These are phyloP conservation scores for Bufotes viridis DNA, from an alignment of 2,797 vertebrate species.

Conservation along the genomic window DNA sequence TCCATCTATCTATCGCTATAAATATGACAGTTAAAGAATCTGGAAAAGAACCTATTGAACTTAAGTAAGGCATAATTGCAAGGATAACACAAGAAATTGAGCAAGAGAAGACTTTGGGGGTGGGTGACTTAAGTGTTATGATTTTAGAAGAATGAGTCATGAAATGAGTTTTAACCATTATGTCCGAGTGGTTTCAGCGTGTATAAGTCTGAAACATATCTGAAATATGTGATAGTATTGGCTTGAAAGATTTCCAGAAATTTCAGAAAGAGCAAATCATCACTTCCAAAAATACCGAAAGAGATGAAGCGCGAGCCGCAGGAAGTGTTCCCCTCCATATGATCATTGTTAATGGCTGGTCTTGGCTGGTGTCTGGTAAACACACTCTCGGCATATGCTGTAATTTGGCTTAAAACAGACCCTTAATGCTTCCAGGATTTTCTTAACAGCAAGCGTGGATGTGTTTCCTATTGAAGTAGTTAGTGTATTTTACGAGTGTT, in stretches of 20 bases:
- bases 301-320: conserved; percentile 17
- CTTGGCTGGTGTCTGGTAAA: conserved; percentile 39
- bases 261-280: conserved; percentile 41
- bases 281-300: conserved; percentile 34
- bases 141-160: conserved; percentile 35
- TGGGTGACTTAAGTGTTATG: not conserved
- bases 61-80: not conserved
- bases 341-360: conserved; percentile 15
- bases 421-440: conserved; percentile 31
- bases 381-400: conserved; percentile 49
- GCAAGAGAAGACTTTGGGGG: not conserved
- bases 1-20: not conserved
- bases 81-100: not conserved
- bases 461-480: conserved; percentile 55
- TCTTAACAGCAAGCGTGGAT: conserved; percentile 8
- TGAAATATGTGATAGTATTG: conserved; percentile 40
- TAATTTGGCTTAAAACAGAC: conserved; percentile 24
- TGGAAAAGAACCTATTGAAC: not conserved
- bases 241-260: conserved; percentile 51
- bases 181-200: not conserved
- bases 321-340: conserved; percentile 39
- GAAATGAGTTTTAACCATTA: conserved; percentile 5
- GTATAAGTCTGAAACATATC: conserved; percentile 4
- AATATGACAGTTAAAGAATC: not conserved
- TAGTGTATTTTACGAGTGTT: conserved; percentile 57